Evolutionary conservation across 2,888 invertebrate species (phyloP).

Genomic region (Disparrhopalites patrizii): DNA sequence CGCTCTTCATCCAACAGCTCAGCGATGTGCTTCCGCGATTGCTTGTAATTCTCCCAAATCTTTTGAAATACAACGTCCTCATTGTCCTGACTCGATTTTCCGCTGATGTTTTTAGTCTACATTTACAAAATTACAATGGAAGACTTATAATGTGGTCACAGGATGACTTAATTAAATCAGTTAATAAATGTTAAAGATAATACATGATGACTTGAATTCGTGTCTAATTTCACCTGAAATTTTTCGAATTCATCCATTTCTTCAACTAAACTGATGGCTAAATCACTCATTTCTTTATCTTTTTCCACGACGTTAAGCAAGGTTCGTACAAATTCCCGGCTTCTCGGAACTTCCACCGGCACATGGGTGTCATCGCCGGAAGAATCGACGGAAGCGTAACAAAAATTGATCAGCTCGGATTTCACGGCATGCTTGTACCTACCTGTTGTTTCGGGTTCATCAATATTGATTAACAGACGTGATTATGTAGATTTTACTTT

Average conservation of each 20-base stretch:
- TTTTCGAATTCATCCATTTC: conserved; percentile 10
- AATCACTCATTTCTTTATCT: conserved; percentile 8
- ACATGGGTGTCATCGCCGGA: conserved; percentile 1
- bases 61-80: neutral
- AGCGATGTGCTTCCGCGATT: neutral
- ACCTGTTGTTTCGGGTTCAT: neutral
- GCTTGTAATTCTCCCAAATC: conserved; percentile 17
- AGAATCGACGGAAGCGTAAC: neutral
- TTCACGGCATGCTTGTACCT: conserved; percentile 7
- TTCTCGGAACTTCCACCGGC: neutral
- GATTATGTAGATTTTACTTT: neutral
- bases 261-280: conserved; percentile 3
- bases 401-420: neutral
- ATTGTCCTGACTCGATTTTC: neutral
- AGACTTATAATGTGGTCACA: no score
- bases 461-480: neutral
- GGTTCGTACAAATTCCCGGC: conserved; percentile 2
- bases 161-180: no score
- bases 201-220: no score
- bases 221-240: neutral
- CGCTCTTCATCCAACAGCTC: neutral
- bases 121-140: no score
- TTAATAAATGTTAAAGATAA: no score
- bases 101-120: conserved; percentile 1
- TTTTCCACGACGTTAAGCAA: conserved; percentile 7